Evolutionary conservation across 2,888 invertebrate species (phyloP).

Genomic region (Amiota communis): DNA sequence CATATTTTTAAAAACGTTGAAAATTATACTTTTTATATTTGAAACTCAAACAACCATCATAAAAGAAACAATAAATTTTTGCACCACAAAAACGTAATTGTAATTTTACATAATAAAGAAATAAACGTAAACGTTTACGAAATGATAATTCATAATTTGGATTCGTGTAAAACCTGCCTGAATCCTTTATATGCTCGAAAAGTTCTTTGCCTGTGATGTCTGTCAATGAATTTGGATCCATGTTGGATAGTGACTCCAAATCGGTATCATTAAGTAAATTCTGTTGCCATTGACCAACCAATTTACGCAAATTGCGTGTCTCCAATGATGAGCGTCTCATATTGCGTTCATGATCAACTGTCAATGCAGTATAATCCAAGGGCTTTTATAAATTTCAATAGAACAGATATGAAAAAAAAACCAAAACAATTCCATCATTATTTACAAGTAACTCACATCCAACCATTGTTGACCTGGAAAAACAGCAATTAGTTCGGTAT

Average conservation of each 20-base stretch:
- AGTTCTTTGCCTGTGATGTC: slow-evolving; percentile 85
- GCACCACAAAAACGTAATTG: not conserved
- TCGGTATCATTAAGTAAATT: slow-evolving; percentile 88
- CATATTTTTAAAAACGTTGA: not conserved
- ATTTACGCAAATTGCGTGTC: slow-evolving; percentile 77
- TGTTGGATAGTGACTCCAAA: slow-evolving; percentile 86
- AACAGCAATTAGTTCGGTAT: slow-evolving; percentile 88
- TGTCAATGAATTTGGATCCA: slow-evolving; percentile 89
- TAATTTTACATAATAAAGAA: too few relatives aligned
- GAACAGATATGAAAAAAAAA: not conserved
- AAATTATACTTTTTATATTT: slow-evolving; percentile 33
- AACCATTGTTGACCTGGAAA: slow-evolving; percentile 84
- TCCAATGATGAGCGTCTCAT: slow-evolving; percentile 55
- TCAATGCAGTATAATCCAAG: slow-evolving; percentile 55
- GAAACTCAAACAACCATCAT: slow-evolving; percentile 45
- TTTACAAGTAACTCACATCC: slow-evolving; percentile 65
- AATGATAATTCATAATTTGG: too few relatives aligned
- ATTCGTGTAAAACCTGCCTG: slow-evolving; percentile 77
- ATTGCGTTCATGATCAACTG: slow-evolving; percentile 38
- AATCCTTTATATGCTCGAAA: slow-evolving; percentile 76
- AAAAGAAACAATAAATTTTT: slow-evolving; percentile 38
- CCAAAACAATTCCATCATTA: not conserved
- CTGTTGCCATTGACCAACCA: slow-evolving; percentile 81
- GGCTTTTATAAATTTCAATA: slow-evolving; percentile 40
- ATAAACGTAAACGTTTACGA: slow-evolving; percentile 20